A percentile compares a stretch with the other conserved stretches of the same genome.
These are phyloP conservation scores for Heterodera carotae DNA, from an alignment of 1,140 invertebrate species.

Conservation along the genomic window DNA sequence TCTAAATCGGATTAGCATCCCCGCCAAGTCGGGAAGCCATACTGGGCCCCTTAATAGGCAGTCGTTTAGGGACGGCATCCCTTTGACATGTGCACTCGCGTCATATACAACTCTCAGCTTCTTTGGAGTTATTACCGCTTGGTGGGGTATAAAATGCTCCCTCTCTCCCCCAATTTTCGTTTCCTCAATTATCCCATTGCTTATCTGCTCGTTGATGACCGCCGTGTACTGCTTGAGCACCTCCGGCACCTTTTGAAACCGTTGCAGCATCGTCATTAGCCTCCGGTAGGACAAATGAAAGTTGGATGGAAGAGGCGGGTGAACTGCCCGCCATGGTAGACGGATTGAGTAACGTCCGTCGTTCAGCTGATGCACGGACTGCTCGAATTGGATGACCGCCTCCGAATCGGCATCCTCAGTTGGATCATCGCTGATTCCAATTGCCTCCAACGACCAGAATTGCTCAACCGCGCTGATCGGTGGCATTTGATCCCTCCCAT, in stretches of 20 bases:
- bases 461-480: not conserved
- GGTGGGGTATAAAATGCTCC: constrained; percentile 32
- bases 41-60: constrained; percentile 46
- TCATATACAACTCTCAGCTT: constrained; percentile 64
- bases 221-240: constrained; percentile 16
- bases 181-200: constrained; percentile 19
- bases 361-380: not conserved
- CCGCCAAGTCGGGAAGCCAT: constrained; percentile 40
- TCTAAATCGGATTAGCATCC: constrained; percentile 40
- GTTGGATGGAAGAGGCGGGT: constrained; percentile 12
- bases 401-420: not conserved
- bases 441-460: constrained; percentile 2
- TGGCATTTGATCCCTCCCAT: not conserved
- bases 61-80: constrained; percentile 62
- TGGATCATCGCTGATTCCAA: not conserved
- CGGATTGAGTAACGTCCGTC: constrained; percentile 24
- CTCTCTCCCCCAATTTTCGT: not conserved
- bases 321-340: constrained; percentile 20
- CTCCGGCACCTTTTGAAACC: constrained; percentile 10
- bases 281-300: constrained; percentile 10
- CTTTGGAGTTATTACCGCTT: constrained; percentile 8
- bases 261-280: not conserved
- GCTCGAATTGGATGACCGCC: not conserved
- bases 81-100: constrained; percentile 54
- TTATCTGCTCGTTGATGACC: constrained; percentile 8